A percentile compares a stretch with the other conserved stretches of the same genome.
Evolutionary conservation across 1,140 invertebrate genomes (phyloP).

Genomic region (Spodoptera frugiperda): DNA sequence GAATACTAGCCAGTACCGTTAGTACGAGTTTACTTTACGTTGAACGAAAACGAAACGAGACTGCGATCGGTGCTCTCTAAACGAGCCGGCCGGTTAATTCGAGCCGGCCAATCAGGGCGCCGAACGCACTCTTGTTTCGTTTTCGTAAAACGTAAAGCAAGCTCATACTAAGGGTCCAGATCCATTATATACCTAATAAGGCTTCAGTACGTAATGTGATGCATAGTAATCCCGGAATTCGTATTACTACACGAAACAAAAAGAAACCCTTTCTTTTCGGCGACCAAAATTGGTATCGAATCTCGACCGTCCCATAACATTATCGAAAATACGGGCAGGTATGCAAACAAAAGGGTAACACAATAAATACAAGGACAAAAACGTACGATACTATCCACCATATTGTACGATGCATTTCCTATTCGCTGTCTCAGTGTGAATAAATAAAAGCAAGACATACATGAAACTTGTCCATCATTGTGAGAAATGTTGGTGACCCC

Average conservation of each 20-base stretch:
- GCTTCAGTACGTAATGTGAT: neutral
- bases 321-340: conserved; percentile 6
- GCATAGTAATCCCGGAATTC: neutral
- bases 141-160: too few relatives aligned
- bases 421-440: conserved; percentile 21
- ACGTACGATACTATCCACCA: conserved; percentile 22
- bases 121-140: too few relatives aligned
- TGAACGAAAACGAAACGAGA: too few relatives aligned
- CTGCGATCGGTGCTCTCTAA: too few relatives aligned
- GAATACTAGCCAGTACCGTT: conserved; percentile 1
- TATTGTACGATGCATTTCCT: conserved; percentile 19
- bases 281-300: neutral
- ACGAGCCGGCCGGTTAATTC: too few relatives aligned
- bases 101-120: too few relatives aligned
- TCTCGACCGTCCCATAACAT: neutral
- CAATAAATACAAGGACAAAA: conserved; percentile 16
- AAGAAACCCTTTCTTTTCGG: too few relatives aligned
- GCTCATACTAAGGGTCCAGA: too few relatives aligned
- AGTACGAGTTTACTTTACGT: too few relatives aligned
- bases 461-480: conserved; percentile 48
- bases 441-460: conserved; percentile 39
- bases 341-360: neutral
- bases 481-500: conserved; percentile 47
- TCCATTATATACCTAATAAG: neutral
- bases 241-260: too few relatives aligned